Percentiles rank a stretch among this genome's conserved stretches.
These are phyloP conservation scores for Chlamydotis undulata DNA, from an alignment of 2,113 vertebrate genomes.

Conservation along the genomic window DNA sequence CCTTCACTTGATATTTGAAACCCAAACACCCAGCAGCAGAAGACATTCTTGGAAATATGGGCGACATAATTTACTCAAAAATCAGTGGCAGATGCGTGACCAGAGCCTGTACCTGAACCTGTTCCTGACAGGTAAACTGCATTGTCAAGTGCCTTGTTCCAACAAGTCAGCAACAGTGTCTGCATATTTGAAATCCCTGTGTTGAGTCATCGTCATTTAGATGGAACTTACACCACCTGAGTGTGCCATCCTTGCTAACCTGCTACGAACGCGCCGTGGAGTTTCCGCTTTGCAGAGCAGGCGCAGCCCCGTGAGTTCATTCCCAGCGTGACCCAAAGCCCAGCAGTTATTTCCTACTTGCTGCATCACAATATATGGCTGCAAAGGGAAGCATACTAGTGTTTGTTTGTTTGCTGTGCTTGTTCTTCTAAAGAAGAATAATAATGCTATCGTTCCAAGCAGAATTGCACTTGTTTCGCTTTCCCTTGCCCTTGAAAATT, in stretches of 20 bases:
- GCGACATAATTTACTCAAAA: not conserved
- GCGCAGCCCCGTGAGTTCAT: not conserved
- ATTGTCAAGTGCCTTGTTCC: not conserved
- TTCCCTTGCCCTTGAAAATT: not conserved
- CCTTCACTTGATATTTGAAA: not conserved
- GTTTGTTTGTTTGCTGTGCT: not conserved
- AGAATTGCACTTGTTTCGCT: not conserved
- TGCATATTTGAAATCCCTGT: not conserved
- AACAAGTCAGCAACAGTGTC: not conserved
- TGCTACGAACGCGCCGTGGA: not conserved
- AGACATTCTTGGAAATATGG: not conserved
- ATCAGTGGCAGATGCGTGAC: not conserved
- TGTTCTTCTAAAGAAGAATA: conserved; percentile 12
- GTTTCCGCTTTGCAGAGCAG: not conserved
- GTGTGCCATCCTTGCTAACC: not conserved
- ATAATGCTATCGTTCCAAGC: not conserved
- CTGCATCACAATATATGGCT: not conserved
- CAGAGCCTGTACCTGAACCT: conserved; percentile 1
- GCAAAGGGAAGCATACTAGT: fast-evolving
- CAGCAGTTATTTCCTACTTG: not conserved
- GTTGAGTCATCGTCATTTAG: conserved; percentile 13
- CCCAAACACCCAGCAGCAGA: not conserved
- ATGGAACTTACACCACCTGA: not conserved
- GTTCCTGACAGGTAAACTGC: not conserved
- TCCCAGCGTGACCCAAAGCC: not conserved